A percentile compares a stretch with the other conserved stretches of the same genome.
Conservation (phyloP, 2,113 vertebrate species). For the Plotosus lineatus region DNA sequence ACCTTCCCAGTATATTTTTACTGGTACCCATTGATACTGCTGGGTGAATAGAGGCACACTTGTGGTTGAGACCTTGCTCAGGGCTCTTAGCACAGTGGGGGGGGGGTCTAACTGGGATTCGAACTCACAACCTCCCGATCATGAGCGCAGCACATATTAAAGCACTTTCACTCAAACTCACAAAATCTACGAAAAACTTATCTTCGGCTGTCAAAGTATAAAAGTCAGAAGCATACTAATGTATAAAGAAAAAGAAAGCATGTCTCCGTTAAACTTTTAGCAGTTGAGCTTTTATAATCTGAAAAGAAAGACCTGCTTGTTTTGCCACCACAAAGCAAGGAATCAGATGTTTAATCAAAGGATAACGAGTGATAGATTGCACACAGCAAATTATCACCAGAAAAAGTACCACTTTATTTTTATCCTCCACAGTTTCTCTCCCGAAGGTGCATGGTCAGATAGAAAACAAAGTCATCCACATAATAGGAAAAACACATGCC, state of each 20-base stretch:
- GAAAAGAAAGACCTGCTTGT: conserved; percentile 25
- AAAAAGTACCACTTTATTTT: conserved; percentile 59
- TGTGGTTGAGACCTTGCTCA: too few relatives aligned
- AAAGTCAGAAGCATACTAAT: neutral
- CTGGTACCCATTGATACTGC: too few relatives aligned
- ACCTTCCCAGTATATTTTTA: too few relatives aligned
- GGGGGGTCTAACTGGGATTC: too few relatives aligned
- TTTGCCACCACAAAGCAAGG: conserved; percentile 40
- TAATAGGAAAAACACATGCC: conserved; percentile 40
- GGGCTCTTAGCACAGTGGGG: too few relatives aligned
- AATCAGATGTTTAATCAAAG: conserved; percentile 55
- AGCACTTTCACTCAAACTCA: neutral
- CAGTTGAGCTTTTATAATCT: too few relatives aligned
- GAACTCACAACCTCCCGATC: too few relatives aligned
- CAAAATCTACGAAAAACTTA: neutral
- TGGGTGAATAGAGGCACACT: too few relatives aligned
- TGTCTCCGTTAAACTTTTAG: too few relatives aligned
- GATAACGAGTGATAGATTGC: conserved; percentile 60
- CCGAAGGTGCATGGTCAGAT: conserved; percentile 57
- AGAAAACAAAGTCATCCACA: conserved; percentile 52
- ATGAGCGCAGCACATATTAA: too few relatives aligned
- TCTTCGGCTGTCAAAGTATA: neutral
- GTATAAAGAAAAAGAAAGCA: neutral
- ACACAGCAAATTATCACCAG: conserved; percentile 60
- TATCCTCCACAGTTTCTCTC: conserved; percentile 57